phyloP scores from a whole-genome alignment of 37 sponge, comb jelly and placozoan species.

The Hexactinellida sp. region DNA sequence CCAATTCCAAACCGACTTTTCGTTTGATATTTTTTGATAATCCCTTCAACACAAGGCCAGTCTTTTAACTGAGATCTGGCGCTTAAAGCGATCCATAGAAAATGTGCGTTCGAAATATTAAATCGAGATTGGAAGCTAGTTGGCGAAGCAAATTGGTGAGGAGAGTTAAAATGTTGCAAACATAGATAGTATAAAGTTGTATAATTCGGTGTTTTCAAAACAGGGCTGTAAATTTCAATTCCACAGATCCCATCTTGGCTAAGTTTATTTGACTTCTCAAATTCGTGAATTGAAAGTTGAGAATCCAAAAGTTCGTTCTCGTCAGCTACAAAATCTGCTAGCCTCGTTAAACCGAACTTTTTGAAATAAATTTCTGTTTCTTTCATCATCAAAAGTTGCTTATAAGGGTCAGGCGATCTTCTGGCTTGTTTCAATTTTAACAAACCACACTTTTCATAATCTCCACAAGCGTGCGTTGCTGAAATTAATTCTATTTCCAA shows the following conservation, averaged over 20 bases:
- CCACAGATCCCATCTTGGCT: background rate
- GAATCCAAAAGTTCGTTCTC: background rate
- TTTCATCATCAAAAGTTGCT: background rate
- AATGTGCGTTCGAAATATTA: background rate
- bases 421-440: background rate
- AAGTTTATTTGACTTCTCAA: background rate
- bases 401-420: background rate
- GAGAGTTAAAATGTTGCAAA: background rate
- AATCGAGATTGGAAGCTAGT: background rate
- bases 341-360: background rate
- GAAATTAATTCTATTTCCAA: background rate
- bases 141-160: too few species aligned
- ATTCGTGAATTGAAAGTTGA: background rate
- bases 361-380: background rate
- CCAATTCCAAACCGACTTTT: background rate
- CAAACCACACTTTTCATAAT: background rate
- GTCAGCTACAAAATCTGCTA: background rate
- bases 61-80: background rate
- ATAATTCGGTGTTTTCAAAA: background rate
- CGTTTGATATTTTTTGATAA: background rate
- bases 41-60: background rate
- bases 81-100: background rate
- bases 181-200: constrained; percentile 14
- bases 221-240: background rate
- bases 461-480: background rate